Evolutionary conservation across 2,888 invertebrate genomes (phyloP).

Genomic region (Zygogramma bicolorata): DNA sequence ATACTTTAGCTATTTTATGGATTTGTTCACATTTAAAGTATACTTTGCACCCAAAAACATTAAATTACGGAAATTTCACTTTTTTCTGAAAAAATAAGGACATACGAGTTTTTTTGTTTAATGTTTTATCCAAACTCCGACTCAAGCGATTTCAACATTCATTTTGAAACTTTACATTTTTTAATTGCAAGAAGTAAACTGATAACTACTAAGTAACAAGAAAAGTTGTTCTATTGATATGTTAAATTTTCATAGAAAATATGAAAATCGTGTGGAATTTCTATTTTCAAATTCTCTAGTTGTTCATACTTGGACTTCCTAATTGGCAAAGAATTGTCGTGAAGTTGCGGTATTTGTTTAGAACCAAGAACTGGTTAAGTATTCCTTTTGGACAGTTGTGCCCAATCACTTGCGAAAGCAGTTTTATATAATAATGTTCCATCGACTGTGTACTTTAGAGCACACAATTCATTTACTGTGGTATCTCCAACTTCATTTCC

Average conservation of each 20-base stretch:
- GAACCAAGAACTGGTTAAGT: background rate
- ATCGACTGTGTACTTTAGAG: slow-evolving; percentile 9
- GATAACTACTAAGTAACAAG: background rate
- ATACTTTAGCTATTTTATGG: background rate
- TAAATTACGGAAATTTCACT: background rate
- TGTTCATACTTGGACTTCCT: background rate
- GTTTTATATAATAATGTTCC: slow-evolving; percentile 6
- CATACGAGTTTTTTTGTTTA: background rate
- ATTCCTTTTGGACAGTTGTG: background rate
- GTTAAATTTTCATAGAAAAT: background rate
- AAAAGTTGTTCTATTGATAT: background rate
- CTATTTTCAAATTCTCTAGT: background rate
- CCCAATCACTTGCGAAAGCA: background rate
- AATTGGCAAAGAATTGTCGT: background rate
- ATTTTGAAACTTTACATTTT: background rate
- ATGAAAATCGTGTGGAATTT: slow-evolving; percentile 6
- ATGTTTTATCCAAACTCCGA: background rate
- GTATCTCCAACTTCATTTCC: slow-evolving; percentile 10
- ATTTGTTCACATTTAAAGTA: background rate
- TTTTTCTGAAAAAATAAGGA: background rate
- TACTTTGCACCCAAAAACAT: background rate
- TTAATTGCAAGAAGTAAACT: background rate
- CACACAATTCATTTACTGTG: slow-evolving; percentile 9
- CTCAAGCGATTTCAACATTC: background rate
- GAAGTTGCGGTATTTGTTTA: background rate